Conservation (phyloP, 2,113 vertebrate genomes). For the Oenanthe melanoleuca region DNA sequence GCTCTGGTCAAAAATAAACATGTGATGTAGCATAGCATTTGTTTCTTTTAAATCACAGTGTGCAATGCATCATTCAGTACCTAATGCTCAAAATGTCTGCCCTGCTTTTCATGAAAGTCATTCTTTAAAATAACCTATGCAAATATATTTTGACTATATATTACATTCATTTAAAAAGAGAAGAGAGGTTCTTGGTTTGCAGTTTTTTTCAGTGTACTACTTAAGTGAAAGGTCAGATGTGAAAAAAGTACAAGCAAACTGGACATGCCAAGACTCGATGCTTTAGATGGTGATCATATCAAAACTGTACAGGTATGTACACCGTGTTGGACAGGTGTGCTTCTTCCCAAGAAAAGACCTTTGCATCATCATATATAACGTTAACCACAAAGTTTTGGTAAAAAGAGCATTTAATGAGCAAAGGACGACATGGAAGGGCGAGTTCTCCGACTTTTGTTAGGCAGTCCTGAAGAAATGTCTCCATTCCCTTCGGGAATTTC, state of each 20-base stretch:
- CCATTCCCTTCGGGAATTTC: conserved; percentile 79
- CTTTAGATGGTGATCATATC: conserved; percentile 73
- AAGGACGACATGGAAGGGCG: conserved; percentile 89
- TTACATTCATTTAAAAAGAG: conserved; percentile 76
- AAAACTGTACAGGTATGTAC: conserved; percentile 82
- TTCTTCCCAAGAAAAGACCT: conserved; percentile 65
- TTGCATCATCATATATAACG: conserved; percentile 19
- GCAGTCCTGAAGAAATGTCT: conserved; percentile 79
- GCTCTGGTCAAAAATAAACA: conserved; percentile 76
- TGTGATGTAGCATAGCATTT: conserved; percentile 75
- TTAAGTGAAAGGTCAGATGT: conserved; percentile 77
- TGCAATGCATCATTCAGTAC: conserved; percentile 73
- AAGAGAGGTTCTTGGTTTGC: conserved; percentile 66
- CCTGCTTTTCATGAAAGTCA: conserved; percentile 60
- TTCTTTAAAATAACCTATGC: conserved; percentile 55
- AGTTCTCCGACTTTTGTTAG: conserved; percentile 82
- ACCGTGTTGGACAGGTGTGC: conserved; percentile 63
- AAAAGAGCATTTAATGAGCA: conserved; percentile 80
- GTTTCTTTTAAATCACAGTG: conserved; percentile 79
- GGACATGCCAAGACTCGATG: conserved; percentile 78
- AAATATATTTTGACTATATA: conserved; percentile 60
- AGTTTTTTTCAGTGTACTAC: conserved; percentile 55
- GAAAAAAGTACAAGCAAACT: conserved; percentile 78
- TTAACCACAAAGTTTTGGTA: conserved; percentile 50
- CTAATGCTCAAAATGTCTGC: conserved; percentile 65